These are phyloP conservation scores for Dendronephthya gigantea DNA, from an alignment of 64 coral and sea anemone species.

Conservation along the genomic window DNA sequence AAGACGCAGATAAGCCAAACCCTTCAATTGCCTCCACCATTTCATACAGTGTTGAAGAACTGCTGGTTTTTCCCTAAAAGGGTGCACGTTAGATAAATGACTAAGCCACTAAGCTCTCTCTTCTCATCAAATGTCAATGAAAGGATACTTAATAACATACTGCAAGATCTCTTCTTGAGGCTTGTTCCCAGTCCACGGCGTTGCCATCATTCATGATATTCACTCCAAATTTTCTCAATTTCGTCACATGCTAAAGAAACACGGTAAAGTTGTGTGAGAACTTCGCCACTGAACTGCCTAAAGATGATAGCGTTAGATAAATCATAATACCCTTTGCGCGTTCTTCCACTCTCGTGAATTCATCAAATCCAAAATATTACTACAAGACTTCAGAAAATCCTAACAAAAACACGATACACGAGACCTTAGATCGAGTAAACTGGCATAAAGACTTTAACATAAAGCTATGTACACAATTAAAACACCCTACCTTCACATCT, in stretches of 20 bases:
- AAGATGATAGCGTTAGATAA: too few relatives aligned
- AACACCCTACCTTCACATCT: not conserved
- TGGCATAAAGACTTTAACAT: too few relatives aligned
- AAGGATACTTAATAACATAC: not conserved
- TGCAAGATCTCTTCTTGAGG: not conserved
- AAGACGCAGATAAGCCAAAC: not conserved
- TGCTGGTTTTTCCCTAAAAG: too few relatives aligned
- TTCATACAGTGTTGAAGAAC: not conserved
- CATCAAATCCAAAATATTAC: constrained; percentile 14
- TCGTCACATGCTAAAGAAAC: not conserved
- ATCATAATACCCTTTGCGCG: not conserved
- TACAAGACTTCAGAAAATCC: not conserved
- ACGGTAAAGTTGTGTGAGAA: not conserved
- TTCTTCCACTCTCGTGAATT: not conserved
- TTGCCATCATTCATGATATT: not conserved
- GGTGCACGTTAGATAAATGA: too few relatives aligned
- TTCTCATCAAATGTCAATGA: too few relatives aligned
- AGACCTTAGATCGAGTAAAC: too few relatives aligned
- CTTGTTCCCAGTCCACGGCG: not conserved
- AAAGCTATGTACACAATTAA: not conserved
- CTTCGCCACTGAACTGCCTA: not conserved
- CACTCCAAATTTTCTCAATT: not conserved
- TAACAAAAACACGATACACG: not conserved
- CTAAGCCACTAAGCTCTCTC: too few relatives aligned
- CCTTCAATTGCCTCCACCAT: not conserved